Evolutionary conservation across 2,888 invertebrate genomes (phyloP).

Genomic region (Coecobrya sp.): DNA sequence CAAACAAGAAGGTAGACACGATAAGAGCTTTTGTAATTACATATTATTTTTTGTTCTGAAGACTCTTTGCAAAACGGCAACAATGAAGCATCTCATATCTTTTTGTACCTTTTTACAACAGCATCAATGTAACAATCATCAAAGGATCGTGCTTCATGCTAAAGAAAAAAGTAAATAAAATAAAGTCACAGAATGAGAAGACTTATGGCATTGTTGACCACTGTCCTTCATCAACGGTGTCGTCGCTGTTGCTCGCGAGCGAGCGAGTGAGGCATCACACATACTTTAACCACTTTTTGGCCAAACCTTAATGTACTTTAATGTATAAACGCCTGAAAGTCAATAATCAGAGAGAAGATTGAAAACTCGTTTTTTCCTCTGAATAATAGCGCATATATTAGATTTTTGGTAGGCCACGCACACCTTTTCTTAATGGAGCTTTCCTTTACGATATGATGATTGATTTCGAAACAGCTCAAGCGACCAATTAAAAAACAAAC

Average conservation of each 20-base stretch:
- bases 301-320: not conserved
- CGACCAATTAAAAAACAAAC: conserved; percentile 35
- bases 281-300: not conserved
- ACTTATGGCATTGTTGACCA: conserved; percentile 48
- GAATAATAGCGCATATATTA: not conserved
- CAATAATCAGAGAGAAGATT: conserved; percentile 32
- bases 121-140: not conserved
- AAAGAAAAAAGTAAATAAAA: conserved; percentile 22
- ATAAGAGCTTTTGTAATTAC: conserved; percentile 26
- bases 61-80: not conserved
- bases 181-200: not conserved
- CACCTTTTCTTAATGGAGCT: not conserved
- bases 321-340: conserved; percentile 20
- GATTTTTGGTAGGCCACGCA: not conserved
- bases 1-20: not conserved
- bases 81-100: too few species aligned
- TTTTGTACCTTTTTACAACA: too few species aligned
- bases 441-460: not conserved
- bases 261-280: too few species aligned
- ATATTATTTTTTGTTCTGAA: not conserved
- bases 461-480: conserved; percentile 14
- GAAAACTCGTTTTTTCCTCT: conserved; percentile 34
- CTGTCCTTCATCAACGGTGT: conserved; percentile 43
- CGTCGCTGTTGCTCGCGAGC: conserved; percentile 35
- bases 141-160: not conserved